phyloP scores from a whole-genome alignment of 1,140 invertebrate genomes.

The Protaetia brevitarsis region DNA sequence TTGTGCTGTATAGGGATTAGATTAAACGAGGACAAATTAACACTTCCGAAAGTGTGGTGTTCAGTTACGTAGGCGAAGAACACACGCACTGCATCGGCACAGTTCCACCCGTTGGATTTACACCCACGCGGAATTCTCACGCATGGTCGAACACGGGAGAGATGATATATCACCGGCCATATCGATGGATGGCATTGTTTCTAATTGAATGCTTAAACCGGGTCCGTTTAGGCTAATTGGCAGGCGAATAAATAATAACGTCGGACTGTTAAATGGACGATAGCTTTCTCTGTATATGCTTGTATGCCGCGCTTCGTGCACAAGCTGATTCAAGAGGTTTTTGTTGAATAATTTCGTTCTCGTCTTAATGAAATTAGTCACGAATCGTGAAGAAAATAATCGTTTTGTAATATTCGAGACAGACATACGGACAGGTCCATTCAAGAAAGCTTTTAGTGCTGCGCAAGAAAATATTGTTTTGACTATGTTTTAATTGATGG shows the following conservation, averaged over 20 bases:
- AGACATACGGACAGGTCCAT: background rate
- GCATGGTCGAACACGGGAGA: background rate
- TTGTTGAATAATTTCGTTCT: background rate
- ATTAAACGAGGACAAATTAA: slow-evolving; percentile 11
- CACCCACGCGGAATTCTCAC: too few species aligned
- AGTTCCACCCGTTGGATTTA: too few species aligned
- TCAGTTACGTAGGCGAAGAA: too few species aligned
- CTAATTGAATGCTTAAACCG: background rate
- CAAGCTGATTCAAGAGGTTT: too few species aligned
- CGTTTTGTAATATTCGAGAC: background rate
- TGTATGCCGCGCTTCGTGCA: background rate
- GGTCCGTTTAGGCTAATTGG: background rate
- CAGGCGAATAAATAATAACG: background rate
- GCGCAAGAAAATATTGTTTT: too few species aligned
- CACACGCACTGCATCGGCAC: too few species aligned
- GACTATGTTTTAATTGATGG: too few species aligned
- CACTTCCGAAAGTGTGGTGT: background rate
- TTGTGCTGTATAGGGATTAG: background rate
- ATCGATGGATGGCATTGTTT: background rate
- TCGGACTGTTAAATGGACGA: background rate
- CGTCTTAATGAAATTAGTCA: slow-evolving; percentile 11
- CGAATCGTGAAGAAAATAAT: slow-evolving; percentile 6
- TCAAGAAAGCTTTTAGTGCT: background rate
- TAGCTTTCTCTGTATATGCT: background rate
- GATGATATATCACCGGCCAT: background rate